phyloP scores from a whole-genome alignment of 2,797 vertebrate species.

The Oreochromis mossambicus region DNA sequence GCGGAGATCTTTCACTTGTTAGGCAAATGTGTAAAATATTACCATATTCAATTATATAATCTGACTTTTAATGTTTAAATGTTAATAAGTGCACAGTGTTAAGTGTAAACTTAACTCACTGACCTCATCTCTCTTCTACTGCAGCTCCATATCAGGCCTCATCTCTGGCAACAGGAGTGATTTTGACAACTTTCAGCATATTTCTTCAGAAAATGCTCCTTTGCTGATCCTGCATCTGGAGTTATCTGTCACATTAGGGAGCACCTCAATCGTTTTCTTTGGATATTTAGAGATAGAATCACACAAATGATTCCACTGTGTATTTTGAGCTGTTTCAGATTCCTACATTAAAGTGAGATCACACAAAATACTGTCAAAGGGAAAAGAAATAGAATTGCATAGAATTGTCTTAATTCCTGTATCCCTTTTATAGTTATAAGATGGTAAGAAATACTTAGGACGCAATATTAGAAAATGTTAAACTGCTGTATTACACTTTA shows the following conservation, averaged over 20 bases:
- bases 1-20: neutral
- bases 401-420: neutral
- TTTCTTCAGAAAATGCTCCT: slow-evolving; percentile 32
- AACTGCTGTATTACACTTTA: neutral
- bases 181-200: slow-evolving; percentile 22
- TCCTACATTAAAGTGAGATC: neutral
- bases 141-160: slow-evolving; percentile 45
- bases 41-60: neutral
- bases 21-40: neutral
- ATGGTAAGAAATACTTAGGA: neutral
- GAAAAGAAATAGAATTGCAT: neutral
- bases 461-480: neutral
- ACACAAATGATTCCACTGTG: neutral
- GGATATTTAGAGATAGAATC: neutral
- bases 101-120: neutral
- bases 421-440: neutral
- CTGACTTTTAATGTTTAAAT: neutral
- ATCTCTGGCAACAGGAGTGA: slow-evolving; percentile 9
- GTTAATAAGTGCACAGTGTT: neutral
- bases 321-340: neutral
- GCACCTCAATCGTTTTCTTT: neutral
- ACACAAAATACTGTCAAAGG: neutral
- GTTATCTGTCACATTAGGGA: neutral
- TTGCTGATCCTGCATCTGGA: slow-evolving; percentile 3
- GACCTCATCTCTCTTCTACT: neutral